These are phyloP conservation scores for Etheostoma cragini DNA, from an alignment of 2,113 vertebrate genomes.

Conservation along the genomic window DNA sequence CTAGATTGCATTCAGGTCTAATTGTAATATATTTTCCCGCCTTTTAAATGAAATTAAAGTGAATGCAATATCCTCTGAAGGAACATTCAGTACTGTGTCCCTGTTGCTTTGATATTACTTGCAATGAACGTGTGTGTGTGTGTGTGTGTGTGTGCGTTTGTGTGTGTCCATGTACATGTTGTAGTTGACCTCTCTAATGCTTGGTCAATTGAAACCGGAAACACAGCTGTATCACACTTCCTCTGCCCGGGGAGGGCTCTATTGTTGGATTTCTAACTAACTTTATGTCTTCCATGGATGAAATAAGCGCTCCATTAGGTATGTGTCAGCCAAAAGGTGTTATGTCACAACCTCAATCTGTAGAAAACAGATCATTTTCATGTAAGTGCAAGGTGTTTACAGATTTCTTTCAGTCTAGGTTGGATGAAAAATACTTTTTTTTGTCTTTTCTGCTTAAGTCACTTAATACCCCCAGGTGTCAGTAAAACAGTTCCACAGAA, in stretches of 20 bases:
- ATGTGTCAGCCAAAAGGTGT: not conserved
- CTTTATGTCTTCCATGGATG: not conserved
- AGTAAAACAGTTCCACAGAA: not conserved
- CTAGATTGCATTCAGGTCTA: not conserved
- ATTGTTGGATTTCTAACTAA: conserved; percentile 12
- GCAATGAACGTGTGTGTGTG: conserved; percentile 24
- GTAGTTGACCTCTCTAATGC: conserved; percentile 33
- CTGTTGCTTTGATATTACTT: conserved; percentile 30
- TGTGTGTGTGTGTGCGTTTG: not conserved
- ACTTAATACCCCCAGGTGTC: not conserved
- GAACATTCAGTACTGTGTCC: conserved; percentile 55
- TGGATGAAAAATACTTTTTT: too few relatives aligned
- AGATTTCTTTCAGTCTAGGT: not conserved
- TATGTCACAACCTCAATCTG: conserved; percentile 38
- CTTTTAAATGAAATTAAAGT: conserved; percentile 45
- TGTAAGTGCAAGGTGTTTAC: not conserved
- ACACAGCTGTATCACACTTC: conserved; percentile 26
- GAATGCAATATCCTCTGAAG: conserved; percentile 12
- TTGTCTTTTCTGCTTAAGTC: not conserved
- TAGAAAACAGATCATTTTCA: conserved; percentile 10
- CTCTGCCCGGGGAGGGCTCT: not conserved
- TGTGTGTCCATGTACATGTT: not conserved
- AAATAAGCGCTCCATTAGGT: not conserved
- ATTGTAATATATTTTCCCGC: not conserved
- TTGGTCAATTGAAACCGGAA: conserved; percentile 63